Evolutionary conservation across 2,797 vertebrate genomes (phyloP).

Genomic region (Mergus octosetaceus): DNA sequence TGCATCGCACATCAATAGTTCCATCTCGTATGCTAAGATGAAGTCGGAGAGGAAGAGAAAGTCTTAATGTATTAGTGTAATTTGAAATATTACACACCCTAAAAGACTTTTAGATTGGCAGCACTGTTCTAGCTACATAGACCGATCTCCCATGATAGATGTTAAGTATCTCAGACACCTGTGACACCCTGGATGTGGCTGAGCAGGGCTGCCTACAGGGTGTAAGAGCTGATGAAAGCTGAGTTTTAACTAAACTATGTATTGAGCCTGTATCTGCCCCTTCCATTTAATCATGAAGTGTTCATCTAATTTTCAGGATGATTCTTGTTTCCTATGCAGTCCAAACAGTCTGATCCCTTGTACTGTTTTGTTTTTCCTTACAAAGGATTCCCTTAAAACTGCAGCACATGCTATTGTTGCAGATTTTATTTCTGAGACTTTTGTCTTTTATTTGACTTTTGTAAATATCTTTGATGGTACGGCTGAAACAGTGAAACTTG

Average conservation of each 20-base stretch:
- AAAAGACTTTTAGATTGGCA: background rate
- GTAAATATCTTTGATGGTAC: background rate
- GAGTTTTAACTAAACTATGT: background rate
- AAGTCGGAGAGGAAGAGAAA: background rate
- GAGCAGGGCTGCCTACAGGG: background rate
- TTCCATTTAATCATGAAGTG: background rate
- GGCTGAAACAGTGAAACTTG: background rate
- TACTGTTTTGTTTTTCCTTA: background rate
- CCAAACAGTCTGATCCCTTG: background rate
- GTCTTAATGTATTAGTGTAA: background rate
- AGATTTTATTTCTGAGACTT: background rate
- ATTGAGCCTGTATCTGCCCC: background rate
- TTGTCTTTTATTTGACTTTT: background rate
- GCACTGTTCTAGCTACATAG: background rate
- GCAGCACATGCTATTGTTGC: background rate
- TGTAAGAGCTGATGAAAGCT: background rate
- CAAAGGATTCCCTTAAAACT: background rate
- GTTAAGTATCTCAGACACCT: background rate
- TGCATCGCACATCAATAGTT: background rate
- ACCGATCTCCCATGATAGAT: background rate
- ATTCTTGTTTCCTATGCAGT: background rate
- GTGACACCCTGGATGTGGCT: background rate
- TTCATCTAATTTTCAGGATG: background rate
- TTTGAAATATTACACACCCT: background rate
- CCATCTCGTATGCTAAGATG: rapidly evolving